phyloP scores from a whole-genome alignment of 2,113 vertebrate genomes.

The Chroicocephalus ridibundus region DNA sequence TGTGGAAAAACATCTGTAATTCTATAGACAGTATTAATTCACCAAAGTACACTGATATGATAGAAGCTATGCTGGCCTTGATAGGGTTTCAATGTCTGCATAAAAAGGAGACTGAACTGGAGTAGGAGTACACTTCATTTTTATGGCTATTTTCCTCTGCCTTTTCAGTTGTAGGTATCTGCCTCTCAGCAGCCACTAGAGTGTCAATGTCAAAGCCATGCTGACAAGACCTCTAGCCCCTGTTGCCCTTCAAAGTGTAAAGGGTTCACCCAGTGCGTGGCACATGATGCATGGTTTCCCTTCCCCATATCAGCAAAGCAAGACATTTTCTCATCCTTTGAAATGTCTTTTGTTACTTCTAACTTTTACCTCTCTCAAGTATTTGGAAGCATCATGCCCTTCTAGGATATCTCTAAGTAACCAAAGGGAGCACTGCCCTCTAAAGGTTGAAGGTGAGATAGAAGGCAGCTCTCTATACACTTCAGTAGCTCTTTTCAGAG shows the following conservation, averaged over 20 bases:
- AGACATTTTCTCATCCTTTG: neutral
- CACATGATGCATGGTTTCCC: neutral
- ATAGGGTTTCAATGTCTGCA: neutral
- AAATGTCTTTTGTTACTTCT: neutral
- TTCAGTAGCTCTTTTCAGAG: neutral
- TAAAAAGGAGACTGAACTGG: neutral
- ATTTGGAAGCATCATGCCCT: neutral
- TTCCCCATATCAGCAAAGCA: neutral
- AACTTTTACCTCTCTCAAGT: neutral
- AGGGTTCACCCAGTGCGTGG: neutral
- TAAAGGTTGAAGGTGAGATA: conserved; percentile 62
- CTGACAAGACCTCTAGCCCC: neutral
- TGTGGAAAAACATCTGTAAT: neutral
- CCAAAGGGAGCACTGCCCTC: conserved; percentile 63
- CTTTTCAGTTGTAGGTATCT: neutral
- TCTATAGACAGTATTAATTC: neutral
- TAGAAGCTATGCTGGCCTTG: neutral
- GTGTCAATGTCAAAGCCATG: neutral
- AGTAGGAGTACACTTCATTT: neutral
- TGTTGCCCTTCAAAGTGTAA: neutral
- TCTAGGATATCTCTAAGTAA: neutral
- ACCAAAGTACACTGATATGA: accelerated
- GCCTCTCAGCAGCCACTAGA: neutral
- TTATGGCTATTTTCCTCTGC: neutral
- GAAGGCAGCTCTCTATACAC: neutral